Base-by-base conservation (phyloP, 2,797 vertebrate genomes). In the Microctenopoma steveboyesi region DNA sequence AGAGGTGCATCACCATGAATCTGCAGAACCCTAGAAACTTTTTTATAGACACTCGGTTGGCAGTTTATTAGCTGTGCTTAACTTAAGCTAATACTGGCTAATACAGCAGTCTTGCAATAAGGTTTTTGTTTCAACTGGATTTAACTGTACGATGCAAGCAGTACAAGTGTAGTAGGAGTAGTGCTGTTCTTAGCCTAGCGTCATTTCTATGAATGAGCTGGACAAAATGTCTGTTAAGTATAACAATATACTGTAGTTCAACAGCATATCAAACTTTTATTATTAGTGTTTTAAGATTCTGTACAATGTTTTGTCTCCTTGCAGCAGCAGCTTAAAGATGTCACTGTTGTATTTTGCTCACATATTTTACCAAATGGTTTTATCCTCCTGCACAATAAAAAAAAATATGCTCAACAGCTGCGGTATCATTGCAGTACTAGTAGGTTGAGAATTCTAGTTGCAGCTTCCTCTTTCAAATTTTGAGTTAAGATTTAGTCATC, bases 401-500 rank as follows among this genome's bases (percentile, higher is more conserved):
- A 4, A 3, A 39, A 7, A 14, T 16, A 14, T 22, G 27, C 9
- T 12, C 15, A 57, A 5, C 13, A 35, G 35, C 43, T 27, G 30
- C 22, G 1, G n/a, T 22, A 12, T 40, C n/a, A 30, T 30, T 37
- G 25, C 6, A 25, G 5, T 15, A 50, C 10, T 11, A 6, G 15
- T n/a, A 49, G 49, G 15, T 25, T 9, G 13, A 22, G 9, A 22
- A 49, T 57, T 27, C 2, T n/a, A 39, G 16, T 6, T 43, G 54
- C 11, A 13, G 1, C 27, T 47, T 12, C 47, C 15, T 62, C 39
- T 22, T 30, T 40, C 12, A 3, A 47, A 53, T 59, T 56, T 72
- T 15, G 4, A 49, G 16, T 58, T 39, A 55, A 27, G 7, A 42
- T 53, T 56, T 47, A 64, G 65, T 65, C 67, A 49, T 50, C 57